Percentiles rank a stretch among this genome's conserved stretches.
Conservation (phyloP, 92 coral and sea anemone genomes). For the Porites cylindrica region DNA sequence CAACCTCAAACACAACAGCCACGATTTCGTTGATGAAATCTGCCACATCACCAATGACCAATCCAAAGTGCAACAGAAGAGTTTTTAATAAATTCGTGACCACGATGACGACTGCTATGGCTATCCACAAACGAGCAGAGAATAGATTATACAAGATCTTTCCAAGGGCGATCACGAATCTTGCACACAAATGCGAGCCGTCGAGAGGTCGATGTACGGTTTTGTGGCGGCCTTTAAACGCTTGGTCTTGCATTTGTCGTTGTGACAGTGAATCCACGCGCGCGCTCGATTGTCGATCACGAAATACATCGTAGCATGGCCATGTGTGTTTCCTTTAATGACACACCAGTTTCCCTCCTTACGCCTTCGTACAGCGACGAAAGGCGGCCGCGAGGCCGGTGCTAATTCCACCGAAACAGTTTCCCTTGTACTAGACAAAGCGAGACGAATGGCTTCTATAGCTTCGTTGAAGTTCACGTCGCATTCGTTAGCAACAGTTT, state of each 20-base stretch:
- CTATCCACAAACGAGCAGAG: background rate
- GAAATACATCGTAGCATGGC: conserved; percentile 13
- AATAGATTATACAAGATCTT: background rate
- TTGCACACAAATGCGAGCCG: background rate
- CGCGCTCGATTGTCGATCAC: background rate
- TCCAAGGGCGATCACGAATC: background rate
- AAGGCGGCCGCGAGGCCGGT: background rate
- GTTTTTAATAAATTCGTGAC: background rate
- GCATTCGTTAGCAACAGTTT: background rate
- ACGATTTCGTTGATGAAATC: background rate
- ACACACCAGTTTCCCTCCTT: conserved; percentile 7
- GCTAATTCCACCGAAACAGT: background rate
- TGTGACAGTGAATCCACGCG: conserved; percentile 29
- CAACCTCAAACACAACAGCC: background rate
- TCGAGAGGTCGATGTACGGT: conserved; percentile 17
- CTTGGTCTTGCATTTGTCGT: conserved; percentile 3
- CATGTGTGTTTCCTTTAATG: conserved; percentile 15
- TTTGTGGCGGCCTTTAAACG: background rate
- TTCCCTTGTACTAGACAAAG: background rate
- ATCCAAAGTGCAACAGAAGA: background rate
- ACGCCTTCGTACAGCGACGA: background rate
- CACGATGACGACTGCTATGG: background rate
- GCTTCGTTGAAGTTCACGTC: background rate
- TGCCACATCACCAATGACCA: background rate
- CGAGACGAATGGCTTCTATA: background rate